phyloP scores from a whole-genome alignment of 2,113 vertebrate genomes.

The Vidua macroura region DNA sequence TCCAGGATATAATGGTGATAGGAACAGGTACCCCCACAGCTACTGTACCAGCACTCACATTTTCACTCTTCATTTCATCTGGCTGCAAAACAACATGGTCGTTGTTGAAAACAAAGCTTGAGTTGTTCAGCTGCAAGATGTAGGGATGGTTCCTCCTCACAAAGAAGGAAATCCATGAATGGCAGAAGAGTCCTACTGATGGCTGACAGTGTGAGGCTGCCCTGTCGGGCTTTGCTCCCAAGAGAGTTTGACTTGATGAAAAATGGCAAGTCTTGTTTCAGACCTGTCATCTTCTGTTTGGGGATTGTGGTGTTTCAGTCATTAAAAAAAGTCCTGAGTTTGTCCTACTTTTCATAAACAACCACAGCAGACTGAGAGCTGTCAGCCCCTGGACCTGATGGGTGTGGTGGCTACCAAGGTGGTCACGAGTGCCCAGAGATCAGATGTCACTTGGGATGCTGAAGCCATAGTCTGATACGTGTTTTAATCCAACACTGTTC shows the following conservation, averaged over 20 bases:
- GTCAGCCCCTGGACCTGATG: not conserved
- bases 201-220: accelerated
- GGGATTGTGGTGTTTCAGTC: not conserved
- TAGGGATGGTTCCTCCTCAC: not conserved
- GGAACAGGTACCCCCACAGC: not conserved
- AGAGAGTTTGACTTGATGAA: not conserved
- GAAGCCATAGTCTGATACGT: not conserved
- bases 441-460: not conserved
- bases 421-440: not conserved
- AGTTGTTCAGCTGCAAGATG: not conserved
- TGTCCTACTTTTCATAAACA: not conserved
- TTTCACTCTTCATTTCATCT: not conserved
- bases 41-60: not conserved
- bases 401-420: accelerated
- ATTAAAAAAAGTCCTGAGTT: not conserved
- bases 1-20: not conserved
- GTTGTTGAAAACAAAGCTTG: not conserved
- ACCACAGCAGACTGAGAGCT: not conserved
- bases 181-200: not conserved
- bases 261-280: not conserved
- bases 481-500: not conserved
- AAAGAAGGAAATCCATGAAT: not conserved
- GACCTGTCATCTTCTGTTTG: not conserved
- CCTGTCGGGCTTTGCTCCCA: not conserved
- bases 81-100: not conserved